A percentile compares a stretch with the other conserved stretches of the same genome.
Conservation (phyloP, 2,888 invertebrate species). For the Silvanus unidentatus region DNA sequence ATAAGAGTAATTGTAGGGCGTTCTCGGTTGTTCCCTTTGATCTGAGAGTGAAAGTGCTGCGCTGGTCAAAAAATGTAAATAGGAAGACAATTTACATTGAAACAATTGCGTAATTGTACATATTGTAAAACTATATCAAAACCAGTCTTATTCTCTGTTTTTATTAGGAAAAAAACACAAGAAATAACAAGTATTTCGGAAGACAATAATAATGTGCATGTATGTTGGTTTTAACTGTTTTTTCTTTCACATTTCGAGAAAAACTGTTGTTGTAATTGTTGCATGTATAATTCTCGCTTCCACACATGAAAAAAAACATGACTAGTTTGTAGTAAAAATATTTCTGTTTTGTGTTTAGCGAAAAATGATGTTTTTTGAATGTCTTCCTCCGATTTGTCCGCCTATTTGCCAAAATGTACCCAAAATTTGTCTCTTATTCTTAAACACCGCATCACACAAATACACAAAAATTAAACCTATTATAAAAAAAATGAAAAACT, state of each 20-base stretch:
- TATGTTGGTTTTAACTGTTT: slow-evolving; percentile 7
- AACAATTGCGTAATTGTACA: slow-evolving; percentile 16
- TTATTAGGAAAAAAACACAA: background rate
- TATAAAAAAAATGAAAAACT: background rate
- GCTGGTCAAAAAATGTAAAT: slow-evolving; percentile 10
- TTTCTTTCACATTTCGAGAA: background rate
- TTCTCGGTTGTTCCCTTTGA: too few species aligned
- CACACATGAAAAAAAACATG: background rate
- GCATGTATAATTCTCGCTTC: slow-evolving; percentile 1
- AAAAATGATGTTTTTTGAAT: slow-evolving; percentile 3
- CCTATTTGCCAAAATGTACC: slow-evolving; percentile 11
- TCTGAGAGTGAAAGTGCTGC: background rate
- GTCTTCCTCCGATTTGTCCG: slow-evolving; percentile 12
- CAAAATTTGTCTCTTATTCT: slow-evolving; percentile 24
- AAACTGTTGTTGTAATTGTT: background rate
- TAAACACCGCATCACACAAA: background rate
- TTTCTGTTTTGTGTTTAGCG: background rate
- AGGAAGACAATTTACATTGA: slow-evolving; percentile 7
- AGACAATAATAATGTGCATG: slow-evolving; percentile 31
- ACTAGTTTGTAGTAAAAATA: background rate
- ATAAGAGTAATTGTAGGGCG: too few species aligned
- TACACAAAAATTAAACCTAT: background rate
- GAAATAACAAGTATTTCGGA: slow-evolving; percentile 29
- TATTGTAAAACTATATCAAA: slow-evolving; percentile 15
- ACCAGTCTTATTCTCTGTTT: background rate